phyloP scores from a whole-genome alignment of 2,888 invertebrate species.

The Dolichopus griseipennis region DNA sequence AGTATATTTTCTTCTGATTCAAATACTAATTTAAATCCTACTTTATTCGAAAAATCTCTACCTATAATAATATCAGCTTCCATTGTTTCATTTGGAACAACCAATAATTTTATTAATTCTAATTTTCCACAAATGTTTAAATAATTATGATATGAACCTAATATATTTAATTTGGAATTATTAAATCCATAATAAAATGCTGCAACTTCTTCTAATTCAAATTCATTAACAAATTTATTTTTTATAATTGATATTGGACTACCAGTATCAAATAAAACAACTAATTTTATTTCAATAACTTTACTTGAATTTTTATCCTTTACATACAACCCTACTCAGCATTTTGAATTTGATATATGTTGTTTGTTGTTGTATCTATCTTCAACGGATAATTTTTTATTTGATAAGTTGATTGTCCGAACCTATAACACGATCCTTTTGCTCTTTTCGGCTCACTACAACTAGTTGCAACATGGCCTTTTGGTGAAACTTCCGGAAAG shows the following conservation, averaged over 20 bases:
- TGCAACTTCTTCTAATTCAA: neutral
- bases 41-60: conserved; percentile 5
- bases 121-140: neutral
- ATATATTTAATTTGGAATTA: neutral
- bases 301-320: neutral
- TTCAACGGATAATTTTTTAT: neutral
- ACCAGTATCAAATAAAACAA: conserved; percentile 1
- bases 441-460: neutral
- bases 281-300: neutral
- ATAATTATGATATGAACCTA: neutral
- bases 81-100: conserved; percentile 7
- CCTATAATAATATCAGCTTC: neutral
- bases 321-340: neutral
- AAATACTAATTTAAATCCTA: neutral
- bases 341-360: conserved; percentile 7
- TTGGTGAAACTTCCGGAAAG: too few relatives aligned
- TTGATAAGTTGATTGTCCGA: neutral
- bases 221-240: neutral
- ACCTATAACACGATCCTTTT: neutral
- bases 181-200: conserved; percentile 5
- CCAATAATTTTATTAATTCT: neutral
- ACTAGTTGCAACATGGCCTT: neutral
- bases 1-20: neutral
- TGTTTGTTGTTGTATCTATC: neutral
- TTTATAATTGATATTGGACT: conserved; percentile 1